Evolutionary conservation across 1,140 invertebrate genomes (phyloP).

Genomic region (Diorhabda carinulata): DNA sequence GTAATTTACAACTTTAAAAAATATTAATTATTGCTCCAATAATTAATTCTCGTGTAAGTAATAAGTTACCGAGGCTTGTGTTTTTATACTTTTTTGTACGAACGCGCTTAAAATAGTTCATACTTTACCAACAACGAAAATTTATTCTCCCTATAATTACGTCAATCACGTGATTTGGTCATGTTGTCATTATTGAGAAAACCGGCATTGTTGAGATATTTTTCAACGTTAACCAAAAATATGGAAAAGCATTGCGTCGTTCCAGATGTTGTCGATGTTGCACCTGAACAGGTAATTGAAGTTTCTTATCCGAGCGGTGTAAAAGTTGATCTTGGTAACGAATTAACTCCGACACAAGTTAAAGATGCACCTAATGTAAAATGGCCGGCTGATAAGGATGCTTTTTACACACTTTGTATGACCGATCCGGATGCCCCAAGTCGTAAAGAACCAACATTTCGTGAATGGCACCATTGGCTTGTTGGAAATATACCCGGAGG

Average conservation of each 20-base stretch:
- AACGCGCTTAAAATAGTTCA: no score
- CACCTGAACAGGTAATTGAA: slow-evolving; percentile 41
- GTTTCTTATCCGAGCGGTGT: slow-evolving; percentile 52
- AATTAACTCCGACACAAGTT: slow-evolving; percentile 71
- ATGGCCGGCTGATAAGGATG: slow-evolving; percentile 58
- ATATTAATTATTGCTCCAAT: no score
- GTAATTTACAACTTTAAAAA: no score
- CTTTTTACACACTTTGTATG: slow-evolving; percentile 77
- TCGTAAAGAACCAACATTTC: slow-evolving; percentile 66
- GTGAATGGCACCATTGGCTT: slow-evolving; percentile 92
- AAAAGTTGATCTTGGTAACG: slow-evolving; percentile 66
- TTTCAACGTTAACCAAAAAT: slow-evolving; percentile 33
- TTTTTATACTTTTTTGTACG: no score
- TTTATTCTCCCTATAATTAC: not conserved
- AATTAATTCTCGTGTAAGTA: no score
- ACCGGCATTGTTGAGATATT: slow-evolving; percentile 27
- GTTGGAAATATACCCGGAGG: slow-evolving; percentile 84
- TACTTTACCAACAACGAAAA: no score
- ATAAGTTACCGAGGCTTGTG: no score
- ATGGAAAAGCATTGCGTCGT: slow-evolving; percentile 52
- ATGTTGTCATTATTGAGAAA: slow-evolving; percentile 26
- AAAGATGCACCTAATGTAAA: slow-evolving; percentile 64
- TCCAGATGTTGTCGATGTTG: slow-evolving; percentile 50
- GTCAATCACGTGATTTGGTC: not conserved
- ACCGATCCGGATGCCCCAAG: slow-evolving; percentile 89